Conservation (phyloP, 2,113 vertebrate genomes). For the Dolichallabes microphthalmus region DNA sequence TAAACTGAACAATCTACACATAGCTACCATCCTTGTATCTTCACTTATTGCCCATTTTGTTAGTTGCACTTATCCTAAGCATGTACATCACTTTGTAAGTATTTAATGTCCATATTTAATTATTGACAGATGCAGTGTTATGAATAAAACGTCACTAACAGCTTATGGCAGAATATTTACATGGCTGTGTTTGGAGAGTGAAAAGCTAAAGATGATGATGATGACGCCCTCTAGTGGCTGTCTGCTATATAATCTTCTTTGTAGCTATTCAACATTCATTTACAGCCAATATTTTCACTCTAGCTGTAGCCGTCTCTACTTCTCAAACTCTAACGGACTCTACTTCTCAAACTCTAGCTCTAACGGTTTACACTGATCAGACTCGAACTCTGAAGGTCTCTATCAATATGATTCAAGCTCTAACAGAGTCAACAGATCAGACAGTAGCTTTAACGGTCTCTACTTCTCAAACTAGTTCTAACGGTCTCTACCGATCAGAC, state of each 20-base stretch:
- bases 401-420: background rate
- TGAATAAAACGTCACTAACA: background rate
- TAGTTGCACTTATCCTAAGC: background rate
- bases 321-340: background rate
- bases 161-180: background rate
- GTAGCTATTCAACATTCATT: background rate
- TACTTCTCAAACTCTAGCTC: background rate
- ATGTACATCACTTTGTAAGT: background rate
- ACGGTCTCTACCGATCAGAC: too few relatives aligned
- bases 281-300: background rate
- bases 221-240: slow-evolving; percentile 8
- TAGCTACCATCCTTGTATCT: background rate
- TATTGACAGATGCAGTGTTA: background rate
- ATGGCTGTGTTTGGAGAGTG: background rate
- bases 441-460: too few relatives aligned
- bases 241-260: background rate
- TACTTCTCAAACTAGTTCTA: too few relatives aligned
- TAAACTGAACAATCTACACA: background rate
- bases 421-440: background rate
- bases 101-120: background rate
- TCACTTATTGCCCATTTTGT: background rate
- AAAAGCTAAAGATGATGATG: background rate
- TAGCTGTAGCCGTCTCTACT: background rate
- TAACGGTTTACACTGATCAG: background rate
- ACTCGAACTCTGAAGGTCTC: background rate